A percentile compares a stretch with the other conserved stretches of the same genome.
These are phyloP conservation scores for Hyperopisus bebe DNA, from an alignment of 2,113 vertebrate genomes.

Conservation along the genomic window DNA sequence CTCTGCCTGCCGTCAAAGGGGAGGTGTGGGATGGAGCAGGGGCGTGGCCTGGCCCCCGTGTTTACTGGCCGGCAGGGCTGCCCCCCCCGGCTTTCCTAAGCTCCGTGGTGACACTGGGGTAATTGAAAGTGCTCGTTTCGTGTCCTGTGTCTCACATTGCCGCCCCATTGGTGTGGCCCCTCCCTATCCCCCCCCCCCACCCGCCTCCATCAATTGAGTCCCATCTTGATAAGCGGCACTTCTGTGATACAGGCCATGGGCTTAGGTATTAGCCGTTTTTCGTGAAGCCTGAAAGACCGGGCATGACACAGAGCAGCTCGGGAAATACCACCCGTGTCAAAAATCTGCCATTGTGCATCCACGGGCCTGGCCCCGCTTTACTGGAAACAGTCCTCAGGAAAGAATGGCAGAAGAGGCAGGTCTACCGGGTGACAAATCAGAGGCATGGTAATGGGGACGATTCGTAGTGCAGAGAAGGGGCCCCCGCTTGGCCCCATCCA, in stretches of 20 bases:
- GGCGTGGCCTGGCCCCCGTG: not conserved
- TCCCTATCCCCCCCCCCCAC: too few species aligned
- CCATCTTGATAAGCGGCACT: conserved; percentile 1
- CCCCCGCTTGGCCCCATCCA: not conserved
- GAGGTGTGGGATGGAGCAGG: not conserved
- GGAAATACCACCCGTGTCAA: not conserved
- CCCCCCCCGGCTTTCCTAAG: not conserved
- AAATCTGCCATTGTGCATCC: not conserved
- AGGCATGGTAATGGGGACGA: not conserved
- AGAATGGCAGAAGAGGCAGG: not conserved
- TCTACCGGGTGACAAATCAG: not conserved
- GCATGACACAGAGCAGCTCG: not conserved
- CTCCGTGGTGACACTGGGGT: conserved; percentile 13
- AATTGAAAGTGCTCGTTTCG: conserved; percentile 43
- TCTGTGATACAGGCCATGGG: not conserved
- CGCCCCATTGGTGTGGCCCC: too few species aligned
- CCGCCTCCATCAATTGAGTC: not conserved
- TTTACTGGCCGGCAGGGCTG: not conserved
- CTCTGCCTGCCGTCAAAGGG: not conserved
- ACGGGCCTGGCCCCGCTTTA: not conserved
- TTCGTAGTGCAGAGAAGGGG: not conserved
- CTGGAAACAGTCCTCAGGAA: not conserved
- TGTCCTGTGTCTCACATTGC: not conserved
- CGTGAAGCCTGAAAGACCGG: not conserved
- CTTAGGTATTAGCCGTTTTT: not conserved